Conservation (phyloP, 2,113 vertebrate species). For the Tachycineta bicolor region DNA sequence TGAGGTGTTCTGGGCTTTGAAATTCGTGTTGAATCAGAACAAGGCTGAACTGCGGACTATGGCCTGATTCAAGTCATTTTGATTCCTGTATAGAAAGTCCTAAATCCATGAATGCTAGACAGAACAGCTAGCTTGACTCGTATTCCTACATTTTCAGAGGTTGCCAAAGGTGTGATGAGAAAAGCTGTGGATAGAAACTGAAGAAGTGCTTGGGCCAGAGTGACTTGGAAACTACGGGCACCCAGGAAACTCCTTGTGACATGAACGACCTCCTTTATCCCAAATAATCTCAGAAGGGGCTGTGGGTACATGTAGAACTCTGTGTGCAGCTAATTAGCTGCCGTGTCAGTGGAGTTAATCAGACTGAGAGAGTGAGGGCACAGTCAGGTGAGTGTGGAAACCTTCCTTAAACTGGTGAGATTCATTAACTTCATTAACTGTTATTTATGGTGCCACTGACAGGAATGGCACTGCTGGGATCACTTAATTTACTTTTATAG, state of each 20-base stretch:
- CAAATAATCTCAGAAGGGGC: not conserved
- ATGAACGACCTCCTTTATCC: not conserved
- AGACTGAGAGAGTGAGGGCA: not conserved
- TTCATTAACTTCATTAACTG: not conserved
- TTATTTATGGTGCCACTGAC: not conserved
- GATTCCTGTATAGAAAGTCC: not conserved
- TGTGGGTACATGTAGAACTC: not conserved
- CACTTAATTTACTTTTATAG: not conserved
- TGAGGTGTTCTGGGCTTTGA: not conserved
- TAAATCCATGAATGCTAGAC: not conserved
- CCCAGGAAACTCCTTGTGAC: not conserved
- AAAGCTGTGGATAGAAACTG: not conserved
- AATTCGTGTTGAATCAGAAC: not conserved
- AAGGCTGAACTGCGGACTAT: not conserved
- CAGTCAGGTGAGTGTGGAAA: not conserved
- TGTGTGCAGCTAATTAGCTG: not conserved
- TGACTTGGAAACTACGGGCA: not conserved
- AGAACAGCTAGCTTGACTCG: not conserved
- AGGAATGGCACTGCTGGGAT: not conserved
- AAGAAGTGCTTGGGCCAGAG: not conserved
- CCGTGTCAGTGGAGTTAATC: not conserved
- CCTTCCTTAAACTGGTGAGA: not conserved
- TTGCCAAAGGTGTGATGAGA: not conserved
- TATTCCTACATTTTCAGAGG: not conserved
- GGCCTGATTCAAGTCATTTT: not conserved